A percentile compares a stretch with the other conserved stretches of the same genome.
Evolutionary conservation across 2,888 invertebrate species (phyloP).

Genomic region (Drosophila neotestacea): DNA sequence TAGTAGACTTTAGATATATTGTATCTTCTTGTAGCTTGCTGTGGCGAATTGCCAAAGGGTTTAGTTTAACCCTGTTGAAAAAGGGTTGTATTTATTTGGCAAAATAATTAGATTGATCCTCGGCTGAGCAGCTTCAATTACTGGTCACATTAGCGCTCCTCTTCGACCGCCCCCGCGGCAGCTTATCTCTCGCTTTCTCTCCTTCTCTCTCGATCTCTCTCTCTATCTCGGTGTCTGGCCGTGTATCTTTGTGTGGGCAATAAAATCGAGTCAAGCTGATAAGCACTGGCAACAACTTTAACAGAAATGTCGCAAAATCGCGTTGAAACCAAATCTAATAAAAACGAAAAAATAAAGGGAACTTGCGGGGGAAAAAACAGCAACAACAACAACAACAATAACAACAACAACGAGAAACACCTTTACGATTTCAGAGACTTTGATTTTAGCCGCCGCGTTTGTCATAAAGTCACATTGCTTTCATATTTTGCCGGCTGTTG

Average conservation of each 20-base stretch:
- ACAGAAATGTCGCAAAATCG: slow-evolving; percentile 75
- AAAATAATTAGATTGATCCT: slow-evolving; percentile 85
- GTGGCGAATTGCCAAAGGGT: slow-evolving; percentile 69
- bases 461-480: slow-evolving; percentile 71
- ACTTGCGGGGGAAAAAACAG: slow-evolving; percentile 10
- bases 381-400: slow-evolving; percentile 14
- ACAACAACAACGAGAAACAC: slow-evolving; percentile 35
- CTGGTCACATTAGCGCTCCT: slow-evolving; percentile 75
- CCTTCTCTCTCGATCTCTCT: neutral
- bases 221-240: neutral
- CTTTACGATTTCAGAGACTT: slow-evolving; percentile 71
- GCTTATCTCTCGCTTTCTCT: slow-evolving; percentile 5
- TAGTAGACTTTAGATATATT: neutral
- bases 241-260: slow-evolving; percentile 38
- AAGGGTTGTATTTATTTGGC: slow-evolving; percentile 78
- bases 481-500: slow-evolving; percentile 79
- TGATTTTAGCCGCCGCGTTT: slow-evolving; percentile 79
- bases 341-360: slow-evolving; percentile 26
- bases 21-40: slow-evolving; percentile 3
- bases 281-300: slow-evolving; percentile 33
- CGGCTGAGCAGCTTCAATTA: slow-evolving; percentile 58
- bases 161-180: slow-evolving; percentile 46
- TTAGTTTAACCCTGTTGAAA: slow-evolving; percentile 10
- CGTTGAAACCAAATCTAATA: slow-evolving; percentile 57
- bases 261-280: slow-evolving; percentile 65